A percentile compares a stretch with the other conserved stretches of the same genome.
Conservation (phyloP, 2,113 vertebrate genomes). For the Alaudala cheleensis region DNA sequence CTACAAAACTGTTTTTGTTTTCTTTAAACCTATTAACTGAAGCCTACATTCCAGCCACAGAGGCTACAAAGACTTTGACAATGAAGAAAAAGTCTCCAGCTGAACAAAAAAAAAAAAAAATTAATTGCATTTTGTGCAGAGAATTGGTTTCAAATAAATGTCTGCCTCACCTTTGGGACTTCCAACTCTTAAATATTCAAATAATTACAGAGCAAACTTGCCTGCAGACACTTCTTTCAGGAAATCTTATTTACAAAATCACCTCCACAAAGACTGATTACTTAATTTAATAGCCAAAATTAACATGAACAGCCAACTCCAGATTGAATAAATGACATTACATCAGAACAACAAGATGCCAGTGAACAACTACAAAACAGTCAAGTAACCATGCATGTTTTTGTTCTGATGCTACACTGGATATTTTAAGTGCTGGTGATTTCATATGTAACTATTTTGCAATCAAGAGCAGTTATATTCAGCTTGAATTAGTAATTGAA, state of each 20-base stretch:
- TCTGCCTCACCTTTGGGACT: conserved; percentile 72
- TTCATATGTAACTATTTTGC: not conserved
- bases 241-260: conserved; percentile 32
- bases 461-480: not conserved
- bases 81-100: not conserved
- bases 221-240: conserved; percentile 42
- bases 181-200: conserved; percentile 72
- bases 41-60: not conserved
- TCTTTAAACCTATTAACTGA: not conserved
- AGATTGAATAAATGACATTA: conserved; percentile 56
- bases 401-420: not conserved
- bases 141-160: conserved; percentile 57
- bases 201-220: conserved; percentile 42
- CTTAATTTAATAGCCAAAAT: conserved; percentile 61
- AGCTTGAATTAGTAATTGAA: not conserved
- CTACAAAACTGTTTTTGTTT: not conserved
- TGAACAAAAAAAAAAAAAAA: not conserved
- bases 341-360: not conserved
- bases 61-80: not conserved
- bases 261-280: conserved; percentile 54
- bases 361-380: not conserved
- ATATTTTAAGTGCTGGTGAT: not conserved
- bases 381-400: not conserved
- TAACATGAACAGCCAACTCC: conserved; percentile 41
- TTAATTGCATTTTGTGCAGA: conserved; percentile 47